Evolutionary conservation across 2,888 invertebrate genomes (phyloP).

Genomic region (Trileptium ribeirensis): DNA sequence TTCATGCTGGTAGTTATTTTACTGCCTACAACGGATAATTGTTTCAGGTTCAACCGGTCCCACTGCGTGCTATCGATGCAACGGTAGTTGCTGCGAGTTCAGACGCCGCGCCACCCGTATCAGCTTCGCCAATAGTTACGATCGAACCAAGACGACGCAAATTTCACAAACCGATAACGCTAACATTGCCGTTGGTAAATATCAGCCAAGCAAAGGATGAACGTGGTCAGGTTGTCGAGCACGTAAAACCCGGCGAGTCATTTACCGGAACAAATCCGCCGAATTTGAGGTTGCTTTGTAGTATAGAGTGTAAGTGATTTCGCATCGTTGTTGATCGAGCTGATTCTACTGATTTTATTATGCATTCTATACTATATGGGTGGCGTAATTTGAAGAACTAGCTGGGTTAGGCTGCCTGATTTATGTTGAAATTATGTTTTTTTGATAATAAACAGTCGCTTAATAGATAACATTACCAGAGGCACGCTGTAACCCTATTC

Average conservation of each 20-base stretch:
- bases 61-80: conserved; percentile 57
- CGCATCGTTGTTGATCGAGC: too few relatives aligned
- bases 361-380: too few relatives aligned
- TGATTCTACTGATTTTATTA: too few relatives aligned
- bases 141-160: conserved; percentile 96
- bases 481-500: too few relatives aligned
- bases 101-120: too few relatives aligned
- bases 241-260: conserved; percentile 72
- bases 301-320: conserved; percentile 70
- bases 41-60: conserved; percentile 86
- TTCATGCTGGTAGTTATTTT: too few relatives aligned
- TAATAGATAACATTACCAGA: too few relatives aligned
- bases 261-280: conserved; percentile 63
- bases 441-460: too few relatives aligned
- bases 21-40: too few relatives aligned
- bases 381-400: too few relatives aligned
- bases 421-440: too few relatives aligned
- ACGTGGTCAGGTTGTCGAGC: conserved; percentile 66
- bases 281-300: conserved; percentile 86
- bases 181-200: conserved; percentile 97
- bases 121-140: conserved; percentile 98
- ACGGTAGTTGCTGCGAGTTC: not conserved
- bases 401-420: too few relatives aligned
- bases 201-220: conserved; percentile 85
- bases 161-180: conserved; percentile 98